These are phyloP conservation scores for Salarias fasciatus DNA, from an alignment of 2,797 vertebrate genomes.

Conservation along the genomic window DNA sequence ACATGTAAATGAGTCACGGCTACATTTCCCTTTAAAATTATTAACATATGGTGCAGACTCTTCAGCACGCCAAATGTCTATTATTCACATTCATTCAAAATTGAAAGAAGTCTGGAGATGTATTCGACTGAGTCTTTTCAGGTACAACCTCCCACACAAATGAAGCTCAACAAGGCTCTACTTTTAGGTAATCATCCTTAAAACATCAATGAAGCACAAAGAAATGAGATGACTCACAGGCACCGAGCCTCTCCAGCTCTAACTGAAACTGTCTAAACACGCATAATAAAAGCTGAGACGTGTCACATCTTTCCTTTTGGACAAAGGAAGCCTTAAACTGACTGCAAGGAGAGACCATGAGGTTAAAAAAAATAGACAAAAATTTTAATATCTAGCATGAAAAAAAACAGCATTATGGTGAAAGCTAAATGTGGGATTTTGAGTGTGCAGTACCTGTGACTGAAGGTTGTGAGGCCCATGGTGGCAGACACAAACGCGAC, in stretches of 20 bases:
- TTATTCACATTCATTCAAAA: no score
- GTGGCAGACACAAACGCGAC: conserved; percentile 90
- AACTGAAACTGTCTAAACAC: no score
- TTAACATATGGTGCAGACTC: conserved; percentile 1
- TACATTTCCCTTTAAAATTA: conserved; percentile 2
- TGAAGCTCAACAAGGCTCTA: not conserved
- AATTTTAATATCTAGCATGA: no score
- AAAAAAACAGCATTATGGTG: no score
- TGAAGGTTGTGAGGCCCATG: conserved; percentile 94
- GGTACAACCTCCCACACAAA: not conserved
- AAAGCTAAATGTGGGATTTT: not conserved
- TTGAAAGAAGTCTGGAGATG: no score
- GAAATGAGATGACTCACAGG: not conserved
- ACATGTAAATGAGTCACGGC: conserved; percentile 3
- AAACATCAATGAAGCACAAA: conserved; percentile 3
- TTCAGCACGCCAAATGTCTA: not conserved
- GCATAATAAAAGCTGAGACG: no score
- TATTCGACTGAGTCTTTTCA: not conserved
- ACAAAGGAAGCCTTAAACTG: no score
- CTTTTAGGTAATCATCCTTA: not conserved
- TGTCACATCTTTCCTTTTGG: no score
- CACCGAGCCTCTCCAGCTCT: not conserved
- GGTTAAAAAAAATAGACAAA: no score
- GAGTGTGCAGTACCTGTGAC: conserved; percentile 87
- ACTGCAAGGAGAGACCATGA: no score